Base-by-base conservation (phyloP, 2,113 vertebrate genomes). In the Aspidoscelis tigris region DNA sequence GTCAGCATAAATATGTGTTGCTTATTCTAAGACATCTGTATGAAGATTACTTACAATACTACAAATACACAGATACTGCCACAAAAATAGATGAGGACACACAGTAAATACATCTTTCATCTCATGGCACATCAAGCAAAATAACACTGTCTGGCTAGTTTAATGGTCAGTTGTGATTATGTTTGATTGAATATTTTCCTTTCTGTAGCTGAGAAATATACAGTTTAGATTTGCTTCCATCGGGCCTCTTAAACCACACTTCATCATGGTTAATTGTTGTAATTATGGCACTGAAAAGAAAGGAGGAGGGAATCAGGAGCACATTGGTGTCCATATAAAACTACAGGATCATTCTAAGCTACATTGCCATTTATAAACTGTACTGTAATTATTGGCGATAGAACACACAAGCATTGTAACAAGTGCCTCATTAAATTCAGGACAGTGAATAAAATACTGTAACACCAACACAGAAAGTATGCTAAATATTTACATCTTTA, bases 111-210 rank as follows among this genome's bases (percentile, higher is more conserved):
- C 79, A 92, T 85, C 90, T 94, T 91, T 86, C 90, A 92, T 90
- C 84, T 91, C 92, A 95, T 97, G 96, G 95, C 95, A 96, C 94
- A 93, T 93, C 85, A 94, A 93, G 33, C 89, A 89, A 93, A 88
- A 91, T 91, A 96, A 95, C 91, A 95, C 91, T 94, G 92, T 92
- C 87, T 33, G 2, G 5, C 92, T 91, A 91, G 84, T 80, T 79
- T 80, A 94, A 93, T 20, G 61, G 93, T 96, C 94, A 94, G 94
- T 95, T 95, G 90, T 96, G 93, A 93, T 95, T 96, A 95, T 98
- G 98, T 90, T 98, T 99, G 95, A 99, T 99, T 80, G 98, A 98
- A 88, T 99, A 99, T 97, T 98, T 99, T 95, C 98, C 98, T 97
- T 99, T 99, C 95, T 98, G 98, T 87, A 99, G 96, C 94, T 99